Conservation (phyloP, 2,797 vertebrate genomes). For the Cetoscarus ocellatus region DNA sequence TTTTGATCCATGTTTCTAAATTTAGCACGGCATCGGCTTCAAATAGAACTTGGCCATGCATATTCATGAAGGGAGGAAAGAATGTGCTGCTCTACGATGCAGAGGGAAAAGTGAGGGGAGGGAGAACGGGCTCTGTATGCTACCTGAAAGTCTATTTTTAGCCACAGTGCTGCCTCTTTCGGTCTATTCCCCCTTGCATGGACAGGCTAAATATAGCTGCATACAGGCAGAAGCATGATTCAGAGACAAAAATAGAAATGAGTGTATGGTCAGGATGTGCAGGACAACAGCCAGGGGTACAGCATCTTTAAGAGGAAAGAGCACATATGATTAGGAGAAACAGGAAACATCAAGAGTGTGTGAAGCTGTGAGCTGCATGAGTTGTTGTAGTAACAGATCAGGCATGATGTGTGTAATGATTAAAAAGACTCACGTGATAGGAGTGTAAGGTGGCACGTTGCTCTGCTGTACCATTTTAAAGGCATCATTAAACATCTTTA, state of each 20-base stretch:
- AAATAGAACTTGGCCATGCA: conserved; percentile 74
- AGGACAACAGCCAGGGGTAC: conserved; percentile 36
- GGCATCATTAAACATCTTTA: background rate
- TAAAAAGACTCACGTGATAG: background rate
- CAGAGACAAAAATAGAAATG: conserved; percentile 56
- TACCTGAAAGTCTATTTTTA: conserved; percentile 80
- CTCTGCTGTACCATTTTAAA: background rate
- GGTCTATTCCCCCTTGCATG: conserved; percentile 35
- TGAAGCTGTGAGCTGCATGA: conserved; percentile 9
- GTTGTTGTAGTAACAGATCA: conserved; percentile 5
- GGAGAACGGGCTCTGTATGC: conserved; percentile 29
- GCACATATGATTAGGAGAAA: conserved; percentile 25
- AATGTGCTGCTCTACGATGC: conserved; percentile 53
- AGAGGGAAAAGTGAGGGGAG: conserved; percentile 33
- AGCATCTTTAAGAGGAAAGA: conserved; percentile 53
- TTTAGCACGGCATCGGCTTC: conserved; percentile 67
- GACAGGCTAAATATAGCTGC: conserved; percentile 70
- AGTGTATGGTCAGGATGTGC: conserved; percentile 44
- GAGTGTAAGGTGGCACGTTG: background rate
- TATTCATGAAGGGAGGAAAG: conserved; percentile 81
- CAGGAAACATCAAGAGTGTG: background rate
- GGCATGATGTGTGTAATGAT: conserved; percentile 10
- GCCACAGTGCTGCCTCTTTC: conserved; percentile 44
- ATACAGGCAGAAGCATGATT: conserved; percentile 42
- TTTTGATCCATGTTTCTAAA: conserved; percentile 68